Conservation (phyloP, 2,797 vertebrate genomes). For the Hemitrygon akajei region DNA sequence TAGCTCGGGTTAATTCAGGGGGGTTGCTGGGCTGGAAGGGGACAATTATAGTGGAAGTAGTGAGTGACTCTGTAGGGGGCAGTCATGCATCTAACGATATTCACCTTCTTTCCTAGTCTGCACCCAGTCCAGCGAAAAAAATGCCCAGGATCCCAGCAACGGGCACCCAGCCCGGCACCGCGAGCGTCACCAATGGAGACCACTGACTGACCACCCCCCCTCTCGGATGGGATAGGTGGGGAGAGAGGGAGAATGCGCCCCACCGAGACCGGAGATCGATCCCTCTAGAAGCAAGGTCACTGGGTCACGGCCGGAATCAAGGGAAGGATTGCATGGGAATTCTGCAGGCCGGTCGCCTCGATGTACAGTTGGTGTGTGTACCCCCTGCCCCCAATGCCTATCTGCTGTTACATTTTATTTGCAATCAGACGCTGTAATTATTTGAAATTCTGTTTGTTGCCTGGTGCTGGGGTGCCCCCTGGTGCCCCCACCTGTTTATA, state of each 20-base stretch:
- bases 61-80: too few relatives aligned
- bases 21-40: too few relatives aligned
- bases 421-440: slow-evolving; percentile 2
- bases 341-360: background rate
- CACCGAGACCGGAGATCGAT: background rate
- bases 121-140: slow-evolving; percentile 91
- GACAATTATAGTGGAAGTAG: too few relatives aligned
- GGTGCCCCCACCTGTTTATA: background rate
- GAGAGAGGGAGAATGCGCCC: background rate
- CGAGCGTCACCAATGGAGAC: slow-evolving; percentile 72
- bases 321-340: background rate
- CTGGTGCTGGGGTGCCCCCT: background rate
- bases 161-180: slow-evolving; percentile 55
- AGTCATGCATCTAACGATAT: background rate
- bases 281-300: too few relatives aligned
- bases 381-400: too few relatives aligned
- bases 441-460: background rate
- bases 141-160: slow-evolving; percentile 81
- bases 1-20: too few relatives aligned
- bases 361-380: background rate
- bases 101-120: slow-evolving; percentile 61
- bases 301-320: too few relatives aligned
- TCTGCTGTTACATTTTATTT: background rate
- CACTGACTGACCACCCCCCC: slow-evolving; percentile 53
- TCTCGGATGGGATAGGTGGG: slow-evolving; percentile 43